A percentile compares a stretch with the other conserved stretches of the same genome.
Evolutionary conservation across 2,113 vertebrate species (phyloP).

Genomic region (Callipepla californica): DNA sequence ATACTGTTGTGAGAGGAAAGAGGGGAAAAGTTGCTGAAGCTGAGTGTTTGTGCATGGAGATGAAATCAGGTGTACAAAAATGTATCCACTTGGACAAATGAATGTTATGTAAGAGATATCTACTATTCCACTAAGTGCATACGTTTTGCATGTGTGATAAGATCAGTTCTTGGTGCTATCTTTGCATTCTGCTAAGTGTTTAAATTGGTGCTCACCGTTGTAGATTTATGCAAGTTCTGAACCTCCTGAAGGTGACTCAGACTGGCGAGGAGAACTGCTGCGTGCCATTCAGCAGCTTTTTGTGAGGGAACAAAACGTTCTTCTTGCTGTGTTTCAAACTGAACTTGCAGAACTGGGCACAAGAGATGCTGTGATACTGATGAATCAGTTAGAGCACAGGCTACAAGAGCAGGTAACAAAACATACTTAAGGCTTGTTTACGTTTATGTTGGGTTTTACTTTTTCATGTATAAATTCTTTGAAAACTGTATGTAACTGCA

Average conservation of each 20-base stretch:
- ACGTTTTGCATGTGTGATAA: not conserved
- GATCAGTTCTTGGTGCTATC: not conserved
- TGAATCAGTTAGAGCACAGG: constrained; percentile 86
- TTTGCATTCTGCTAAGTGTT: not conserved
- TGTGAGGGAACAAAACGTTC: constrained; percentile 81
- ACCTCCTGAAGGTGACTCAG: constrained; percentile 64
- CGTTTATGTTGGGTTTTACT: not conserved
- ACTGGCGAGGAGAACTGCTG: constrained; percentile 91
- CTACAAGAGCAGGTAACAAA: constrained; percentile 88
- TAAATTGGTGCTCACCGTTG: constrained; percentile 13
- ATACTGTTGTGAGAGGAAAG: not conserved
- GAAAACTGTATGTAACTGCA: not conserved
- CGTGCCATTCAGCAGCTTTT: constrained; percentile 88
- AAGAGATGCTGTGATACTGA: constrained; percentile 80
- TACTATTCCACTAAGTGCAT: not conserved
- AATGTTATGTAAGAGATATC: not conserved
- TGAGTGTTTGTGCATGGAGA: not conserved
- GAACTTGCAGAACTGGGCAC: constrained; percentile 83
- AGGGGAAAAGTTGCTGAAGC: not conserved
- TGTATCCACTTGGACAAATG: not conserved
- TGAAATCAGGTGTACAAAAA: not conserved
- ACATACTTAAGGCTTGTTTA: not conserved
- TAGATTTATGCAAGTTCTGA: constrained; percentile 67
- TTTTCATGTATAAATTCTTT: not conserved
- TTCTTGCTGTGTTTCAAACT: constrained; percentile 83